Evolutionary conservation across 2,888 invertebrate species (phyloP), one percentile per base, ranked within the genome.

Genomic region (Aromia moschata): DNA sequence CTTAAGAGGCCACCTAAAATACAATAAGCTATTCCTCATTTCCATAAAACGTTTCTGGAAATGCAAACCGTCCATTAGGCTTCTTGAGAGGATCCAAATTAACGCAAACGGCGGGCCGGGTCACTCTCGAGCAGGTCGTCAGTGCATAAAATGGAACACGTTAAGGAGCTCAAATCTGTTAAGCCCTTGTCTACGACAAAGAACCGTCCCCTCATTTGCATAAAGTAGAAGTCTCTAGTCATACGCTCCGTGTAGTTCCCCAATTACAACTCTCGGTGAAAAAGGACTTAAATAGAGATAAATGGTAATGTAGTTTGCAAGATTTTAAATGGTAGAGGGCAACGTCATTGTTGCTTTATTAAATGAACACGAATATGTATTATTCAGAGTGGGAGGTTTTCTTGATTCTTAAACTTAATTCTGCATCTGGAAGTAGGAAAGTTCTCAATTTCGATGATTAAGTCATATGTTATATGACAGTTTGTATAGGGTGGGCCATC

Each of bases 31-130:
- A n/a, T n/a, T n/a, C n/a, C n/a, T n/a, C n/a, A n/a, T 7, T 25
- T 25, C 25, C 25, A 25, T 25, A 25, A 25, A 25, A 5, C 25
- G n/a, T 7, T 25, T 25, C 96, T 97, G 80, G 0, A 81, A 71
- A 44, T 12, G 20, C 41, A 30, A 15, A 10, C n/a, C 2, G 31
- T 15, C 30, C 3, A 14, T 45, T 30, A 25, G 25, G 30, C 15
- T 31, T 37, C 37, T 11, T 4, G 18, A 33, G 33, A 36, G 17
- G 17, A 17, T 17, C 17, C 18, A 36, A 47, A 36, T 20, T 47
- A 47, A 47, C 17, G 36, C 17, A 46, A 46, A 46, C 17, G n/a
- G n/a, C 15, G 5, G 33, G 11, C 10, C 9, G 30, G 47, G 47
- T 37, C 37, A 37, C 20, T 16, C 30, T 25, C 3, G 12, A 47